phyloP scores from a whole-genome alignment of 1,140 invertebrate genomes.

The Formica selysi region DNA sequence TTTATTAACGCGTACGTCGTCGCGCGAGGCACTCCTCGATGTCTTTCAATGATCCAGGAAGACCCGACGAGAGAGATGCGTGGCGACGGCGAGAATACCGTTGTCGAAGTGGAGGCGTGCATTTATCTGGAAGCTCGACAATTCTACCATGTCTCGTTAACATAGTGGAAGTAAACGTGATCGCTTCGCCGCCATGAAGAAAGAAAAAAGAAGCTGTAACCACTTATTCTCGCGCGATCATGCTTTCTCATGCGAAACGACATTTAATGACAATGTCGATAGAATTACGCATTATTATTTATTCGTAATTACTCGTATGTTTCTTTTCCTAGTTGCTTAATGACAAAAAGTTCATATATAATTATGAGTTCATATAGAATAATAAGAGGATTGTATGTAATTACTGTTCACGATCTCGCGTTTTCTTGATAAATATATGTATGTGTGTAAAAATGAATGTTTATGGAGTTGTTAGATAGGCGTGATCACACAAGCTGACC shows the following conservation, averaged over 20 bases:
- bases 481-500: neutral
- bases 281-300: conserved; percentile 21
- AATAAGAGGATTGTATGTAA: neutral
- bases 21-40: neutral
- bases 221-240: conserved; percentile 5
- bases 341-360: too few relatives aligned
- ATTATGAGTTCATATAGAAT: too few relatives aligned
- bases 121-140: conserved; percentile 43
- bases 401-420: neutral
- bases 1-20: conserved; percentile 26
- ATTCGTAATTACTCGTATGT: neutral
- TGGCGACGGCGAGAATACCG: neutral
- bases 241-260: conserved; percentile 32
- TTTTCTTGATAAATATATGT: neutral
- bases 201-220: conserved; percentile 16
- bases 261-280: conserved; percentile 39
- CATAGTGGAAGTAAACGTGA: conserved; percentile 22
- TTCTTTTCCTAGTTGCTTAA: neutral
- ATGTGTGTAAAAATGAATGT: neutral
- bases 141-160: conserved; percentile 52
- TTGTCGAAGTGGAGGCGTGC: conserved; percentile 45
- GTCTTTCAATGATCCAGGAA: neutral
- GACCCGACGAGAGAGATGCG: conserved; percentile 13
- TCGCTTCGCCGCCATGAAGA: neutral
- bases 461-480: conserved; percentile 9